A percentile compares a stretch with the other conserved stretches of the same genome.
phyloP scores from a whole-genome alignment of 2,113 vertebrate genomes.

The Hippocampus abdominalis region DNA sequence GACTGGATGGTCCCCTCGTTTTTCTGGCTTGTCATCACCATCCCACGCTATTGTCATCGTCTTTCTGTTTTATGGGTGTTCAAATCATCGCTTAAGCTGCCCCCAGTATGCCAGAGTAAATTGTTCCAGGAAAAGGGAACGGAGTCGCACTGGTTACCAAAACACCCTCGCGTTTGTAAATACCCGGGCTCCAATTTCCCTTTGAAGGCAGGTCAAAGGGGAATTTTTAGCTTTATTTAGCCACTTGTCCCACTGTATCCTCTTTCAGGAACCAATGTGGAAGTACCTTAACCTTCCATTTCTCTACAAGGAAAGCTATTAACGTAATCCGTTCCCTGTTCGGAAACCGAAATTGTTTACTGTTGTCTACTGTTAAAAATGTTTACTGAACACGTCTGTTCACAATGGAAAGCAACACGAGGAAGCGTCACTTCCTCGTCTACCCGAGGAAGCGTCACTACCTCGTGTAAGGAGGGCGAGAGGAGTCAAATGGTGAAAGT shows the following conservation, averaged over 20 bases:
- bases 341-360: no score
- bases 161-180: constrained; percentile 48
- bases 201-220: constrained; percentile 62
- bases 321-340: no score
- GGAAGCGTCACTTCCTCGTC: no score
- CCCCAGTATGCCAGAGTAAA: constrained; percentile 51
- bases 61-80: constrained; percentile 30
- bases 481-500: no score
- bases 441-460: no score
- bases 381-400: no score
- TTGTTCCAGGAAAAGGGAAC: constrained; percentile 66
- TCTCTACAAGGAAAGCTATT: no score
- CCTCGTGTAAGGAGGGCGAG: no score
- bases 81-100: constrained; percentile 7
- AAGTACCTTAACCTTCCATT: constrained; percentile 43
- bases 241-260: constrained; percentile 52
- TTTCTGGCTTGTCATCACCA: constrained; percentile 5
- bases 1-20: constrained; percentile 8
- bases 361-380: no score
- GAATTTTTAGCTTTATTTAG: constrained; percentile 69
- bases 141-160: constrained; percentile 51
- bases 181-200: constrained; percentile 57
- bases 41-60: constrained; percentile 23
- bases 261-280: constrained; percentile 53
- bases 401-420: no score